Base-by-base conservation (phyloP, 1,140 invertebrate species). In the Akabosia matsudoensis region DNA sequence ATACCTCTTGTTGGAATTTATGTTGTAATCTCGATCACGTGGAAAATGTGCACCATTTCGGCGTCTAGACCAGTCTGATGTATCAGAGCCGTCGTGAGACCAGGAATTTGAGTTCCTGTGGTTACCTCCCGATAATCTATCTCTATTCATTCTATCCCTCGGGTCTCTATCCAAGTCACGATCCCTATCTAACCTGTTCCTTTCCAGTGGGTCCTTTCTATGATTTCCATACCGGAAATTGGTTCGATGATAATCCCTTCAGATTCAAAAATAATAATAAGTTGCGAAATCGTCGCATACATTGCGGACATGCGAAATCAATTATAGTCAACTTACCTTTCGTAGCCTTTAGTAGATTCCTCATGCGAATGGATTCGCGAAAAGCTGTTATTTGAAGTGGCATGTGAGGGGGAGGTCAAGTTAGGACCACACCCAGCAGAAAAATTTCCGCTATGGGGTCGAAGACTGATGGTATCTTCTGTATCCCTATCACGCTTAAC, bases 361-460 rank as follows among this genome's bases (percentile, higher is more conserved):
- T 73, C 75, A 33, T 78, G 64, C 0, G 33, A 45, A 52, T 26
- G 56, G 45, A 67, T 67, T 45, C 76, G 28, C 56, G 33, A 70
- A 13, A 33, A 52, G 28, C 34, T 26, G 26, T 34, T 45, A 14
- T 22, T 76, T 74, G 51, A 78, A 76, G 77, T 7, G 1, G 34
- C 34, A 28, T 74, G 73, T 18, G 76, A 64, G 2, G 76, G 79
- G 0, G 79, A 79, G 22, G 70, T 72, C 26, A 77, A 31, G 37
- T 76, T 77, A 4, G 77, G 75, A 37, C 75, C 77, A 72, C 79
- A 80, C 30, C 79, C 79, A 72, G 75, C 78, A 14, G 78, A 75
- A 74, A 80, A 80, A 61, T 77, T 79, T 10, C 79, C 79, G 72
- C 79, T 80, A 31, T 80, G 79, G 26, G 79, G 79, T 22, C 79